Evolutionary conservation across 2,797 vertebrate genomes (phyloP).

Genomic region (Mycteria americana): DNA sequence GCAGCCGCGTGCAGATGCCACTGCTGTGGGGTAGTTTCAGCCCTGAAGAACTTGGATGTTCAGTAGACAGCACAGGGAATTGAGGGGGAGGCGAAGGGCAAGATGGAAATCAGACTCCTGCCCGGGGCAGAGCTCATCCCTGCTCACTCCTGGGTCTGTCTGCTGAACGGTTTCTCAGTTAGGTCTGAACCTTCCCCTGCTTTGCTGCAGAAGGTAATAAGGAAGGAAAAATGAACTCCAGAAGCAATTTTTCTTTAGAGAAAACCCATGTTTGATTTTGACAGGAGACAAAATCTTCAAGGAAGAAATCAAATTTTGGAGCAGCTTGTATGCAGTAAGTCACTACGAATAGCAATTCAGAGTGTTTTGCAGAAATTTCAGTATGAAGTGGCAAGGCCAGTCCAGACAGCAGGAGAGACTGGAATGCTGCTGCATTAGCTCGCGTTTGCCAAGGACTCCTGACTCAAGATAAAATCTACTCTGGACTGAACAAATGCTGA

Average conservation of each 20-base stretch:
- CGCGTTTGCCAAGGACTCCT: not conserved
- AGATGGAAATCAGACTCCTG: not conserved
- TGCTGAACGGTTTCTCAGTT: not conserved
- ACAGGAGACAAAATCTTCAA: not conserved
- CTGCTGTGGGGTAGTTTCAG: not conserved
- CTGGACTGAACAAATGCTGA: not conserved
- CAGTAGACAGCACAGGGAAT: not conserved
- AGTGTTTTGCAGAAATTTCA: not conserved
- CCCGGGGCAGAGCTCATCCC: not conserved
- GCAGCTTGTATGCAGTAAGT: not conserved
- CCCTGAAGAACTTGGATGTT: not conserved
- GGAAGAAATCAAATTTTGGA: not conserved
- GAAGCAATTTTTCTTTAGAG: not conserved
- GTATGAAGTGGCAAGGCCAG: not conserved
- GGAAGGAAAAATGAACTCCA: not conserved
- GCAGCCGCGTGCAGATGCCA: accelerated
- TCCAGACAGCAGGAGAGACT: not conserved
- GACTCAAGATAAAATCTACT: not conserved
- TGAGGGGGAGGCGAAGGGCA: not conserved
- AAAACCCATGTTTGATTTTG: not conserved
- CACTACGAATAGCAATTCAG: not conserved
- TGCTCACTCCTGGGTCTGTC: not conserved
- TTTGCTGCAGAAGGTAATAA: not conserved
- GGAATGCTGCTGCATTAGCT: not conserved
- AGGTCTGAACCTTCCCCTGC: not conserved